Evolutionary conservation across 2,797 vertebrate species (phyloP), one percentile per base, ranked within the genome.

Genomic region (Pogoniulus pusillus): DNA sequence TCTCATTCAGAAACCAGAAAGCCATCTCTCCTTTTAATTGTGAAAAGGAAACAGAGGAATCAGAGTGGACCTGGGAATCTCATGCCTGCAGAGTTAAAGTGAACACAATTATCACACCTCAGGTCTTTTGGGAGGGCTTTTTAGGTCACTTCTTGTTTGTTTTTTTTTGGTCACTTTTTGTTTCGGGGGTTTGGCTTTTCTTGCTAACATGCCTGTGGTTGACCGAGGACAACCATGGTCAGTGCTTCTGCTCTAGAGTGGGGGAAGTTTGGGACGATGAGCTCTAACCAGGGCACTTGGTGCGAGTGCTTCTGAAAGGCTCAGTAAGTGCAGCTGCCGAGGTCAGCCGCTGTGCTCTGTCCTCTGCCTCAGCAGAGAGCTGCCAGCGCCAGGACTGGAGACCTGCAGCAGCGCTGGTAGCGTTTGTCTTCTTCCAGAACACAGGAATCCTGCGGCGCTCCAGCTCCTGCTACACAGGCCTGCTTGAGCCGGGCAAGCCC

Each of bases 281-380:
- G 27, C 45, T 74, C 29, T 12, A 65, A 55, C 16, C 72, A 90
- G 59, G 29, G 17, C 22, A 19, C n/a, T 77, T 39, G 51, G 18
- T 79, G 47, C 74, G 45, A 59, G 45, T 55, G 45, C 73, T 73
- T 2, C 57, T 77, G 45, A 60, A 85, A 85, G 19, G 49, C 22
- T 92, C 57, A 74, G 55, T 10, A 24, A 75, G 62, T 4, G 16
- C 72, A 54, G 0, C 14, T 1, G 0, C 39, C 0, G 0, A 34
- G 17, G 7, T n/a, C 30, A 53, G 27, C 32, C 53, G 1, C 54
- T 12, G 43, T 4, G 0, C 41, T 66, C 71, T 62, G 74, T 14
- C 45, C 74, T 73, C 45, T 39, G 54, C 54, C 41, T 39, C 32
- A 10, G 54, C 65, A 45, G 37, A 16, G 71, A 63, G 73, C 85